These are phyloP conservation scores for Drosophila infuscata DNA, from an alignment of 2,888 invertebrate species.

Conservation along the genomic window DNA sequence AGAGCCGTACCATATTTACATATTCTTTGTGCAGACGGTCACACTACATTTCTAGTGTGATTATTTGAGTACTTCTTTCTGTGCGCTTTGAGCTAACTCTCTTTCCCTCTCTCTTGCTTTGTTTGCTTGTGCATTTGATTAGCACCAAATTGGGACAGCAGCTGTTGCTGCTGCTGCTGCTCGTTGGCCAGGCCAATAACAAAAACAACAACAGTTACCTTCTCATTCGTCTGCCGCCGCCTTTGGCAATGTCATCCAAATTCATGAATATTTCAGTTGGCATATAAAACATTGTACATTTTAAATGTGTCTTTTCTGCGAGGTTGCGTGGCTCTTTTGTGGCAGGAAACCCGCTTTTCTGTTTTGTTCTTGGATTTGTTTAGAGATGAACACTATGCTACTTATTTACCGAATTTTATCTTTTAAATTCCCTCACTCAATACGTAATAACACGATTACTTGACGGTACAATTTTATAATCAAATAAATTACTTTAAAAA, in stretches of 20 bases:
- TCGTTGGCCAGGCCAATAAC: constrained; percentile 52
- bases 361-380: constrained; percentile 20
- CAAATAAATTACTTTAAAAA: not conserved
- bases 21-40: constrained; percentile 32
- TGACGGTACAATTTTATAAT: not conserved
- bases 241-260: constrained; percentile 48
- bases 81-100: constrained; percentile 14
- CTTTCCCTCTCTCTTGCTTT: constrained; percentile 29
- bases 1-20: constrained; percentile 51
- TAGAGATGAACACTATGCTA: constrained; percentile 32
- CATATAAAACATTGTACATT: constrained; percentile 13
- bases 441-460: not conserved
- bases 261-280: constrained; percentile 62
- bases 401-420: not conserved
- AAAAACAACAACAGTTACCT: constrained; percentile 11
- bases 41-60: constrained; percentile 62
- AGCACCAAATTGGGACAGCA: constrained; percentile 73
- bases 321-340: constrained; percentile 30
- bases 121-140: constrained; percentile 69
- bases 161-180: constrained; percentile 55
- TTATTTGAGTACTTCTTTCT: constrained; percentile 55
- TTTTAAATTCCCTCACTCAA: not conserved
- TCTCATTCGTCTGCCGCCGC: constrained; percentile 8
- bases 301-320: constrained; percentile 7
- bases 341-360: constrained; percentile 28